phyloP scores from a whole-genome alignment of 2,113 vertebrate species.

The Pycnonotus jocosus region DNA sequence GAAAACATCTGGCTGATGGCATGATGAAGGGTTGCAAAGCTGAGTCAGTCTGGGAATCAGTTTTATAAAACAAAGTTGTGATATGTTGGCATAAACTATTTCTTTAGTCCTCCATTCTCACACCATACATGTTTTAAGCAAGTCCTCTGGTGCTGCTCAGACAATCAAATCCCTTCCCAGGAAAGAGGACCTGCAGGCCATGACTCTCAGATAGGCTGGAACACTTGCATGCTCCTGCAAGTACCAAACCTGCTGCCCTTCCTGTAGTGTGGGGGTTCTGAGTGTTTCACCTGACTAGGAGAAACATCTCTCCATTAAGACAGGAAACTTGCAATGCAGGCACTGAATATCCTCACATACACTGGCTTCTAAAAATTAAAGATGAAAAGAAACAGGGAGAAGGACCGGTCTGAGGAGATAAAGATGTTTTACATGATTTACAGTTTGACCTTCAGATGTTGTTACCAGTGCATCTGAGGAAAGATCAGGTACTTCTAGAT shows the following conservation, averaged over 20 bases:
- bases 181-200: neutral
- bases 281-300: neutral
- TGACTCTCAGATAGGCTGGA: neutral
- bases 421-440: conserved; percentile 65
- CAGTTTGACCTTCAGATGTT: conserved; percentile 68
- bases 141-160: neutral
- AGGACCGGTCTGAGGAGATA: conserved; percentile 42
- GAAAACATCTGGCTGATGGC: neutral
- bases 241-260: neutral
- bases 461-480: conserved; percentile 32
- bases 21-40: neutral
- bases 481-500: conserved; percentile 42
- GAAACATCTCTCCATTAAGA: neutral
- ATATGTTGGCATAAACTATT: neutral
- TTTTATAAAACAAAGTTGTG: neutral
- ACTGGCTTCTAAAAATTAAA: conserved; percentile 35
- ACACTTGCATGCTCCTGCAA: neutral
- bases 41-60: neutral
- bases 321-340: neutral
- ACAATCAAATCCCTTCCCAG: neutral
- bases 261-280: neutral
- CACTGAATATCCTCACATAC: neutral
- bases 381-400: neutral
- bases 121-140: neutral
- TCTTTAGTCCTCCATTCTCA: neutral